These are phyloP conservation scores for Ridgeia piscesae DNA, from an alignment of 1,140 invertebrate genomes.

Conservation along the genomic window DNA sequence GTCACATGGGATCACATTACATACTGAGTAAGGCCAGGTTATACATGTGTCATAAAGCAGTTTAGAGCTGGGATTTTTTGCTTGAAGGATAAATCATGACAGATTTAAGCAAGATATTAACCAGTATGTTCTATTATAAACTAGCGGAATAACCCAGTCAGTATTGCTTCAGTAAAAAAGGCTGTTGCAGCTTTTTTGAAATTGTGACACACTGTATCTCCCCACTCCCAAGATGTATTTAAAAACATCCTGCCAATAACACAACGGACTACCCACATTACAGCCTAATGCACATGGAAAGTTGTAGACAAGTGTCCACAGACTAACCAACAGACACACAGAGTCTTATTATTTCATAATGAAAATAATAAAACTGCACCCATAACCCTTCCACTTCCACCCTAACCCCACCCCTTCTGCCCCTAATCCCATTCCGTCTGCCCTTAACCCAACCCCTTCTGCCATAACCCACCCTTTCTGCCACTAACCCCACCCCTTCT, in stretches of 20 bases:
- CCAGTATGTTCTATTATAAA: background rate
- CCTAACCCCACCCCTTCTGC: background rate
- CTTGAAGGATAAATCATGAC: background rate
- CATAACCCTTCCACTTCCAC: background rate
- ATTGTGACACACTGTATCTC: too few species aligned
- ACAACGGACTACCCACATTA: too few species aligned
- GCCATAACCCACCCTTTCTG: background rate
- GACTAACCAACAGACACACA: too few species aligned
- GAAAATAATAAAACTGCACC: background rate
- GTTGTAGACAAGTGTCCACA: too few species aligned
- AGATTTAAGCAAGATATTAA: background rate
- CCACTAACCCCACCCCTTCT: too few species aligned
- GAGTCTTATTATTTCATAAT: too few species aligned
- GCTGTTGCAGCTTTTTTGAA: too few species aligned
- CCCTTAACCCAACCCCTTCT: background rate
- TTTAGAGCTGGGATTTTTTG: background rate
- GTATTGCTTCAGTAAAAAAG: too few species aligned
- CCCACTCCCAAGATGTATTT: too few species aligned
- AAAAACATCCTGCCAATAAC: too few species aligned
- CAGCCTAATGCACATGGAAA: too few species aligned
- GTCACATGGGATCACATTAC: background rate
- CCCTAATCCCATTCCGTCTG: background rate
- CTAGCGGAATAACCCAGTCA: too few species aligned
- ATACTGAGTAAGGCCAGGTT: background rate
- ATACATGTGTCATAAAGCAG: background rate